These are phyloP conservation scores for Oreortyx pictus DNA, from an alignment of 2,797 vertebrate species.

Conservation along the genomic window DNA sequence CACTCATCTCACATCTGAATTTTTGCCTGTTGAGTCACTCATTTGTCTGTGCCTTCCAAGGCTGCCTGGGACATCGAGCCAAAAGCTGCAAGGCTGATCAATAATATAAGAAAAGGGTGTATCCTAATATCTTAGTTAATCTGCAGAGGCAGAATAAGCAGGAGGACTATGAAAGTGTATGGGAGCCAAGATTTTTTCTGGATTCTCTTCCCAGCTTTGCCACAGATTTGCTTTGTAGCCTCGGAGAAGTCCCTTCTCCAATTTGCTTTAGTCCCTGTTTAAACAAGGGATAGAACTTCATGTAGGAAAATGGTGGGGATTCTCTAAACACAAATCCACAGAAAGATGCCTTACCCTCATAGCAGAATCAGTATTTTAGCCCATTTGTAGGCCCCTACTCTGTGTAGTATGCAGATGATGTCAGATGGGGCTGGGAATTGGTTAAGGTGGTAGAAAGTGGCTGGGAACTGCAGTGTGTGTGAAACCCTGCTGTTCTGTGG, in stretches of 20 bases:
- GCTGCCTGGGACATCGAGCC: conserved; percentile 46
- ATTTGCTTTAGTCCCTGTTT: background rate
- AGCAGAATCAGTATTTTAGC: background rate
- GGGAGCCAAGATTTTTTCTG: conserved; percentile 11
- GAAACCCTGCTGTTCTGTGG: background rate
- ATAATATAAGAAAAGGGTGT: conserved; percentile 53
- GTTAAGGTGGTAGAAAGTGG: background rate
- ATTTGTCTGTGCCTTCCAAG: conserved; percentile 44
- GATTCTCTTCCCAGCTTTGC: conserved; percentile 7
- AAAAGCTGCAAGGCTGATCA: conserved; percentile 48
- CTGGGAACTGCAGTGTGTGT: background rate
- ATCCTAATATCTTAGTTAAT: conserved; percentile 46
- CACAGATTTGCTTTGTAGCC: background rate
- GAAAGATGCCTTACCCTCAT: background rate
- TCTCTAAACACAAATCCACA: background rate
- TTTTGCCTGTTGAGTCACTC: conserved; percentile 53
- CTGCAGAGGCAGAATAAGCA: conserved; percentile 40
- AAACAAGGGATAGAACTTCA: background rate
- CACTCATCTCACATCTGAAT: conserved; percentile 38
- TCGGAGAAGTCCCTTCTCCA: background rate
- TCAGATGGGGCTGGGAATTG: background rate
- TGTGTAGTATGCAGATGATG: background rate
- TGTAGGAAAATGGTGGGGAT: background rate
- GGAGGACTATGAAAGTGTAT: background rate
- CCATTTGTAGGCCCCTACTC: background rate